These are phyloP conservation scores for Holothuria leucospilota DNA, from an alignment of 53 echinoderm and acorn worm species.

Conservation along the genomic window DNA sequence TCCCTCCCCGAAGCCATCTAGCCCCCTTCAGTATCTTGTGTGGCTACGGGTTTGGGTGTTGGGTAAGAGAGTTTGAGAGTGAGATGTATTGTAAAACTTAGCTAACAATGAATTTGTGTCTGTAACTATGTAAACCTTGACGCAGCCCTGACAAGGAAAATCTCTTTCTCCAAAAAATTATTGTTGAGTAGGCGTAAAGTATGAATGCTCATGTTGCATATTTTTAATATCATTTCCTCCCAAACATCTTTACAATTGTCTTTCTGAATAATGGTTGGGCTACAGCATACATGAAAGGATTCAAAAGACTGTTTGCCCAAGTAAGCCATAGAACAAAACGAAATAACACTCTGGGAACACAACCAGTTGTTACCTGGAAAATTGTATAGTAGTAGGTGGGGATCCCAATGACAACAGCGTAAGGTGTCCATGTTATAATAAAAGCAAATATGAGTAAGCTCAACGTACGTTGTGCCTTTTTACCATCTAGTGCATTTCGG, in stretches of 20 bases:
- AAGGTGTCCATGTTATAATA: constrained; percentile 8
- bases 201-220: no score
- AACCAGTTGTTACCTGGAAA: not conserved
- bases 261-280: constrained; percentile 9
- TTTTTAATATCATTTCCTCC: not conserved
- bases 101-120: no score
- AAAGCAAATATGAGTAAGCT: not conserved
- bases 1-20: no score
- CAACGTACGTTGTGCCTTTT: not conserved
- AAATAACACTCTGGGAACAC: not conserved
- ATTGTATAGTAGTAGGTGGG: not conserved
- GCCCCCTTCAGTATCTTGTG: no score
- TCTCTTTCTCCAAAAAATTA: no score
- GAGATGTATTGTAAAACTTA: no score
- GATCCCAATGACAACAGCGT: not conserved
- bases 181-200: no score
- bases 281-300: constrained; percentile 8
- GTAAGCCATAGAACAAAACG: not conserved
- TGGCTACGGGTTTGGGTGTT: no score
- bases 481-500: not conserved
- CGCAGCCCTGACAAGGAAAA: no score
- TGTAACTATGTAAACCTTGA: no score
- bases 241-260: not conserved
- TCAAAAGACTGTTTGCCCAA: constrained; percentile 15
- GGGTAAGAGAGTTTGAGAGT: no score